Evolutionary conservation across 2,797 vertebrate species (phyloP).

Genomic region (Phoebastria nigripes): DNA sequence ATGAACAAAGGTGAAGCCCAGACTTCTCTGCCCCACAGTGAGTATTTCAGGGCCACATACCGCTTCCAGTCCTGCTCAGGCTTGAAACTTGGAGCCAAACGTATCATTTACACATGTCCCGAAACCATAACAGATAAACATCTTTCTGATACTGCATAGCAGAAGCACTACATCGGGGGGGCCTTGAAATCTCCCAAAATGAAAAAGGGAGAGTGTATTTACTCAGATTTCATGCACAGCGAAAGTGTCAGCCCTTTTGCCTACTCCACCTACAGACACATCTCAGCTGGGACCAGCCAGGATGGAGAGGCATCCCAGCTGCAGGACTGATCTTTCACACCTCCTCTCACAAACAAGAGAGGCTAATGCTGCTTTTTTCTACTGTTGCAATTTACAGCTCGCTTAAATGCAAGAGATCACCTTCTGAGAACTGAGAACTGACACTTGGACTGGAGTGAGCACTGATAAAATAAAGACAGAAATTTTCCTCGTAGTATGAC

Average conservation of each 20-base stretch:
- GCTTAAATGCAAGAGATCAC: neutral
- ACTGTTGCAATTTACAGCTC: neutral
- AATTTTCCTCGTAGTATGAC: neutral
- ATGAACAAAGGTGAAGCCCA: neutral
- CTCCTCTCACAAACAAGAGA: neutral
- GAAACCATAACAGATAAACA: constrained; percentile 19
- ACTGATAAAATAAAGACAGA: neutral
- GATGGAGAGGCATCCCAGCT: neutral
- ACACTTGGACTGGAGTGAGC: neutral
- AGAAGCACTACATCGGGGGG: neutral
- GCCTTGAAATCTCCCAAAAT: neutral
- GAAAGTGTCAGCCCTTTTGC: neutral
- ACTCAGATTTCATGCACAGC: neutral
- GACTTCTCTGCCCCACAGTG: neutral
- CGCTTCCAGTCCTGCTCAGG: neutral
- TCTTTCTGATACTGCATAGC: neutral
- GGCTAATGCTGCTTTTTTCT: neutral
- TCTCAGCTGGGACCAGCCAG: neutral
- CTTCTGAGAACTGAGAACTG: neutral
- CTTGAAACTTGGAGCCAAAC: neutral
- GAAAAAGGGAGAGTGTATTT: neutral
- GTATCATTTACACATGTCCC: neutral
- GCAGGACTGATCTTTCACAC: neutral
- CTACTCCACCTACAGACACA: neutral
- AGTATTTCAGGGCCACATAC: neutral